Evolutionary conservation across 2,113 vertebrate genomes (phyloP), one percentile per base, ranked within the genome.

Genomic region (Genyomyrus donnyi): DNA sequence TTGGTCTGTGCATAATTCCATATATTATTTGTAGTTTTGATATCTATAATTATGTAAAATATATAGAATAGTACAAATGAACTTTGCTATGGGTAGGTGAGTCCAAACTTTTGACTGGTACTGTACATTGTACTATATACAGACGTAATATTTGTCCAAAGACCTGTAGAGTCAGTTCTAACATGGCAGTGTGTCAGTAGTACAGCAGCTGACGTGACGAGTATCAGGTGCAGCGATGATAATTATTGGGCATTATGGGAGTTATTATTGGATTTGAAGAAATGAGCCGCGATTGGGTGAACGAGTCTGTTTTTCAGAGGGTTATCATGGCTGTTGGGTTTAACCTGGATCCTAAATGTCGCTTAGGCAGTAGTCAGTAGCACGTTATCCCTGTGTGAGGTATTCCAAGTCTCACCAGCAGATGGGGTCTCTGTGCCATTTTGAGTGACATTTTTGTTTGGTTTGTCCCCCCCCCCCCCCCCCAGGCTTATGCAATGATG

Each of bases 401-500:
- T 2, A 17, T 39, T 77, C 31, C 10, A 19, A 39, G 35, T 35
- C 70, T 77, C 70, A 77, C 70, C 70, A 77, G 31, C 70, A 77
- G 70, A 2, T 87, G 45, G 45, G 8, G 45, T 11, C 6, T 27
- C 24, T 35, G 48, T 50, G 27, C 42, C 9, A 9, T 58, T 13
- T 3, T 53, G 70, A 52, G 31, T 50, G 84, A 62, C 31, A 21
- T 53, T 80, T 39, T n/a, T 53, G 7, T 8, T 48, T 19, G 19
- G 9, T 90, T n/a, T 93, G 86, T 87, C 91, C 56, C 88, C 91
- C 56, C 92, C 85, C 53, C 92, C 85, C 85, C 85, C 85, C 45
- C 21, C 3, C 96, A 99, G 98, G 98, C 98, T 94, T 99, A 99
- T 96, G 98, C 98, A 98, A 99, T 99, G 98, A 99, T 99, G 98